Evolutionary conservation across 2,113 vertebrate species (phyloP), one percentile per base, ranked within the genome.

Genomic region (Scartelaos histophorus): DNA sequence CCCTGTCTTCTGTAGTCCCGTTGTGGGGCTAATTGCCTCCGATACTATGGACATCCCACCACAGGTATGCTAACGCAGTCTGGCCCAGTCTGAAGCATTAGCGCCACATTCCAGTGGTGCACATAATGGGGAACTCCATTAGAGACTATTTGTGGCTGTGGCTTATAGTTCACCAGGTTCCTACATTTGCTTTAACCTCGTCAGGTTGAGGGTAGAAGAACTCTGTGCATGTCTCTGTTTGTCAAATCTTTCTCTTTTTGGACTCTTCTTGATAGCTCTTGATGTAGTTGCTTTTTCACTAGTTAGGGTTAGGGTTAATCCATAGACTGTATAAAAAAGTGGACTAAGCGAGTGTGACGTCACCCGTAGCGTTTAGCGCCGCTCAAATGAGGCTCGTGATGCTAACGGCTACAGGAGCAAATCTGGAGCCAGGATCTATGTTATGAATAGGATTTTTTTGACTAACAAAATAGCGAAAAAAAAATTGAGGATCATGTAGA

Each of bases 111-210:
- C 89, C 89, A 76, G 88, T 7, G 87, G 88, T 86, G 74, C 24
- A 74, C 80, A 88, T 89, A 87, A 91, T 91, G 87, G 87, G 78
- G 76, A 82, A 74, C 83, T 83, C 84, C 85, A 89, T 90, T 90
- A 83, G 78, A 75, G 81, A 87, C 66, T 85, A 85, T 90, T 90
- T 91, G 90, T 58, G 90, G 89, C 82, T 9, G 74, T 81, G 85
- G 89, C 29, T 60, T 87, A n/a, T 53, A 75, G 89, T 89, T 90
- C 66, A 90, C 85, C 69, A 83, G 84, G 88, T 89, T 89, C 82
- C 83, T 87, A 78, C 83, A 84, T 90, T 85, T 86, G 66, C 73
- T 0, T 80, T 83, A 84, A 81, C 83, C 80, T 85, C 38, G 17
- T 38, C 15, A 69, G 72, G 45, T 62, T 66, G 70, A 82, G 74